phyloP scores from a whole-genome alignment of 2,113 vertebrate genomes.

The Ornithorhynchus anatinus region DNA sequence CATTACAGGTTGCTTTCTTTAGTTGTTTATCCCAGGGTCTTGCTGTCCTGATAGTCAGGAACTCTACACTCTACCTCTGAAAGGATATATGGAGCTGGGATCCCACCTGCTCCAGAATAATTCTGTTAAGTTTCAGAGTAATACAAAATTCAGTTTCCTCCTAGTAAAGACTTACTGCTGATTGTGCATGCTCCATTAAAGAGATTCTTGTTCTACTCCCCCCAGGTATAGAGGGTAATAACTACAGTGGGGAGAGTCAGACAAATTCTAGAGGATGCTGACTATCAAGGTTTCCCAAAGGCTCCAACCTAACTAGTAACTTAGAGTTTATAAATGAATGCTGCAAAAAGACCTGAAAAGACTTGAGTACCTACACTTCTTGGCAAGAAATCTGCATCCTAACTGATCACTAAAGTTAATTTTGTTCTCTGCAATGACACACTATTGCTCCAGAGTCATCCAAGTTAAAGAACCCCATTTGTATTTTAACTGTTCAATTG shows the following conservation, averaged over 20 bases:
- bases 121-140: not conserved
- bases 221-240: not conserved
- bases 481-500: too few relatives aligned
- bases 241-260: not conserved
- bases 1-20: too few relatives aligned
- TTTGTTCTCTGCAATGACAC: too few relatives aligned
- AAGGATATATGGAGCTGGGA: not conserved
- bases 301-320: not conserved
- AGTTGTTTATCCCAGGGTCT: not conserved
- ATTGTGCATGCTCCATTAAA: not conserved
- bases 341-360: too few relatives aligned
- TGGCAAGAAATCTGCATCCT: too few relatives aligned
- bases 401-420: too few relatives aligned
- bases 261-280: not conserved
- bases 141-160: not conserved
- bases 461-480: too few relatives aligned
- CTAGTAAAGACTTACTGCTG: not conserved
- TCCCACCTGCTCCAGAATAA: not conserved
- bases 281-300: not conserved
- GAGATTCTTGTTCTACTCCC: not conserved
- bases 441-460: too few relatives aligned
- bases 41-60: not conserved
- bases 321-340: not conserved
- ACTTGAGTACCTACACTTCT: too few relatives aligned
- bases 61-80: not conserved